phyloP scores from a whole-genome alignment of 2,888 invertebrate genomes.

The Meteorus cinctellus region DNA sequence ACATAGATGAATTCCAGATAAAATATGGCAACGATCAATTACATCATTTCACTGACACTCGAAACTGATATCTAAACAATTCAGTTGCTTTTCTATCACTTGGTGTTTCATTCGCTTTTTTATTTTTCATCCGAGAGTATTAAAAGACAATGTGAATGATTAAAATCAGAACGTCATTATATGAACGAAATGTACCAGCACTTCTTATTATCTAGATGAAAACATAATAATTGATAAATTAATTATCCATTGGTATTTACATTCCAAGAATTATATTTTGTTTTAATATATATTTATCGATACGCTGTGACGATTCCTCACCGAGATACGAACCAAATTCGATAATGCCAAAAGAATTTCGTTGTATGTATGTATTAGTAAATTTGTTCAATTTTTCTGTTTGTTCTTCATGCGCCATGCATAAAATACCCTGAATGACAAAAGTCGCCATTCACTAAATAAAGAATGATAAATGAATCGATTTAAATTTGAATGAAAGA shows the following conservation, averaged over 20 bases:
- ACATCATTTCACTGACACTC: not conserved
- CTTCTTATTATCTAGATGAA: not conserved
- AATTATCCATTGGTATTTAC: no score
- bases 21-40: no score
- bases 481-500: not conserved
- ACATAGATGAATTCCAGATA: slow-evolving; percentile 77
- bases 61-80: slow-evolving; percentile 3
- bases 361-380: not conserved
- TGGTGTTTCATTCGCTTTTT: no score
- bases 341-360: not conserved
- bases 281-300: slow-evolving; percentile 1
- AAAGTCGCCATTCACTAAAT: not conserved
- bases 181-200: slow-evolving; percentile 13
- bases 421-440: slow-evolving; percentile 25
- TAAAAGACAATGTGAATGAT: no score
- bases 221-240: no score
- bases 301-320: slow-evolving; percentile 32
- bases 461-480: slow-evolving; percentile 6
- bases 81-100: not conserved
- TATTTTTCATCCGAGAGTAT: no score
- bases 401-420: not conserved
- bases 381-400: not conserved
- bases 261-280: no score
- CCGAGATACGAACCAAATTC: not conserved
- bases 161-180: no score